These are phyloP conservation scores for Malurus alboscapulatus DNA, from an alignment of 2,113 vertebrate species.

Conservation along the genomic window DNA sequence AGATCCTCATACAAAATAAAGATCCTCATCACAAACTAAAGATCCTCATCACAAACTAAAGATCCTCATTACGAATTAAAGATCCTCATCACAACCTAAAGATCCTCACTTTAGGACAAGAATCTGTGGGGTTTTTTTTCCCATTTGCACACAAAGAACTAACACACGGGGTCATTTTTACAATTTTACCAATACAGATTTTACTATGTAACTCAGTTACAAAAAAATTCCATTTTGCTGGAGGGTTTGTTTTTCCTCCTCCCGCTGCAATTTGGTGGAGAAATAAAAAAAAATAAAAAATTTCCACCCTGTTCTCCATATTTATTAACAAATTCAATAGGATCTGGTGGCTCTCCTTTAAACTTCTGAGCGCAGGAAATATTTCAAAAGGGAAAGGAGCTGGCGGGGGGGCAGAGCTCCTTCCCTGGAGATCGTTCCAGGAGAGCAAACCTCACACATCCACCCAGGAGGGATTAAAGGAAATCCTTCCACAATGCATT, in stretches of 20 bases:
- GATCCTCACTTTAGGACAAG: not conserved
- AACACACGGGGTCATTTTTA: not conserved
- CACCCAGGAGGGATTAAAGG: slow-evolving; percentile 5
- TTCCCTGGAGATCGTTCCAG: not conserved
- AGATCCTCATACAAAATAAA: too few relatives aligned
- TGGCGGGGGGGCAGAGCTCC: not conserved
- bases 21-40: rapidly evolving
- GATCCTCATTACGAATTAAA: not conserved
- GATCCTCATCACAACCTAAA: not conserved
- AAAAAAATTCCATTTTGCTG: not conserved
- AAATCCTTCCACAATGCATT: slow-evolving; percentile 15
- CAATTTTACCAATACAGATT: not conserved
- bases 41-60: rapidly evolving
- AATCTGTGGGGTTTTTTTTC: not conserved
- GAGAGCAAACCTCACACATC: not conserved
- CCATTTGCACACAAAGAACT: not conserved
- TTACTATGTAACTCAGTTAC: not conserved
- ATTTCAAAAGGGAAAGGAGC: slow-evolving; percentile 35
- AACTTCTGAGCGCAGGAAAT: not conserved
- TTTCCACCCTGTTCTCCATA: rapidly evolving
- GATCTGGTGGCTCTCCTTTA: not conserved
- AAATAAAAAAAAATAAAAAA: not conserved
- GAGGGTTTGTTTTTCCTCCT: not conserved
- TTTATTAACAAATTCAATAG: not conserved
- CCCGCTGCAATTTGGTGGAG: not conserved